These are phyloP conservation scores for Cantharis rustica DNA, from an alignment of 2,888 invertebrate species.

Conservation along the genomic window DNA sequence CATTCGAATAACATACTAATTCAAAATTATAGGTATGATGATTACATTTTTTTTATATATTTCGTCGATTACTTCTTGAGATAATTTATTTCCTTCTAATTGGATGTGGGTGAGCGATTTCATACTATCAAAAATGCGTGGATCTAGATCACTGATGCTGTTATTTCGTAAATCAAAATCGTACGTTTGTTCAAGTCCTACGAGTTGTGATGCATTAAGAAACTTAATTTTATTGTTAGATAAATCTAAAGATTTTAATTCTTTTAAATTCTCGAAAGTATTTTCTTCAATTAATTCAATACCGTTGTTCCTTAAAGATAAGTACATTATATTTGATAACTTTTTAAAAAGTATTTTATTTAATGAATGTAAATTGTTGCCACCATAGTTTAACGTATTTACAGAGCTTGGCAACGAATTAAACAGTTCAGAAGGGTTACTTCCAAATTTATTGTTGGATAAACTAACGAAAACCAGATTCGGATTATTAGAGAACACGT, in stretches of 20 bases:
- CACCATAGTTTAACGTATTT: neutral
- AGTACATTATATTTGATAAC: neutral
- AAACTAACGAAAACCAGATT: neutral
- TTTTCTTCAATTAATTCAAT: neutral
- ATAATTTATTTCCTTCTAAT: constrained; percentile 1
- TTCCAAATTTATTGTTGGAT: neutral
- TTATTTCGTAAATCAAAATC: neutral
- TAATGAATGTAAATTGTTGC: neutral
- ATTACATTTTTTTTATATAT: neutral
- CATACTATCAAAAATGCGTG: neutral
- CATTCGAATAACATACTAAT: too few species aligned
- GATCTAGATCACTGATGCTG: neutral
- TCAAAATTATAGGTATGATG: too few species aligned
- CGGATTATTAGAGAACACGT: neutral
- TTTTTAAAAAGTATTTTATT: neutral
- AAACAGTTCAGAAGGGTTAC: neutral
- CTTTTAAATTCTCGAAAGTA: neutral
- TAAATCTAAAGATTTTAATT: neutral
- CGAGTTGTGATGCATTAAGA: neutral
- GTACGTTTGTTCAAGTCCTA: neutral
- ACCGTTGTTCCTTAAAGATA: neutral
- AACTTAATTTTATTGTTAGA: neutral
- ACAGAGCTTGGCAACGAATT: neutral
- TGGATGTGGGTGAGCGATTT: neutral
- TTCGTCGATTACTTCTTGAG: neutral